Conservation (phyloP, 2,888 invertebrate genomes). For the Xylophagus ater region DNA sequence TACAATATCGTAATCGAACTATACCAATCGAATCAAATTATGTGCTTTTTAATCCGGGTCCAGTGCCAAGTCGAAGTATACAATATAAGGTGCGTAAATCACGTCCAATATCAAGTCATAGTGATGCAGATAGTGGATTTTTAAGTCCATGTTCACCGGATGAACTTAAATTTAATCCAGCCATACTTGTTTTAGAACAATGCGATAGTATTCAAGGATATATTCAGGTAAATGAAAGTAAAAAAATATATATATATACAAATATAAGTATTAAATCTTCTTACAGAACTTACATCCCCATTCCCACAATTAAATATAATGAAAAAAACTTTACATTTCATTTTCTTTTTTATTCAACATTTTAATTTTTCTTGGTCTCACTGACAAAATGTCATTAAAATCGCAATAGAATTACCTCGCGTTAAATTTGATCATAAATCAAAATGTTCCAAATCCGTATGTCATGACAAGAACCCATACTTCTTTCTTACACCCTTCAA, state of each 20-base stretch:
- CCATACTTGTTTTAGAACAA: slow-evolving; percentile 35
- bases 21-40: slow-evolving; percentile 38
- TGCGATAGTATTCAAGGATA: slow-evolving; percentile 39
- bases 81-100: slow-evolving; percentile 37
- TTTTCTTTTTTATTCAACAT: no score
- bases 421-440: slow-evolving; percentile 36
- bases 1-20: slow-evolving; percentile 31
- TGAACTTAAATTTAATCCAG: slow-evolving; percentile 37
- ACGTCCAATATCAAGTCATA: slow-evolving; percentile 39
- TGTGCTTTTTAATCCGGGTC: slow-evolving; percentile 37
- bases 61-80: slow-evolving; percentile 35
- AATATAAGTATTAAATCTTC: no score
- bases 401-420: slow-evolving; percentile 19
- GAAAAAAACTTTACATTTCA: no score
- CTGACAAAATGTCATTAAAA: slow-evolving; percentile 17
- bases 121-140: slow-evolving; percentile 55
- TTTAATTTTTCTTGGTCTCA: no score
- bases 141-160: slow-evolving; percentile 51
- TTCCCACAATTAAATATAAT: no score
- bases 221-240: slow-evolving; percentile 34
- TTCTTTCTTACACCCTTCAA: no score
- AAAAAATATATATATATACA: no score
- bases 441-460: slow-evolving; percentile 30
- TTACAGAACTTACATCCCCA: no score
- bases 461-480: no score